These are phyloP conservation scores for Sterrhoptilus dennistouni DNA, from an alignment of 2,113 vertebrate genomes.

Conservation along the genomic window DNA sequence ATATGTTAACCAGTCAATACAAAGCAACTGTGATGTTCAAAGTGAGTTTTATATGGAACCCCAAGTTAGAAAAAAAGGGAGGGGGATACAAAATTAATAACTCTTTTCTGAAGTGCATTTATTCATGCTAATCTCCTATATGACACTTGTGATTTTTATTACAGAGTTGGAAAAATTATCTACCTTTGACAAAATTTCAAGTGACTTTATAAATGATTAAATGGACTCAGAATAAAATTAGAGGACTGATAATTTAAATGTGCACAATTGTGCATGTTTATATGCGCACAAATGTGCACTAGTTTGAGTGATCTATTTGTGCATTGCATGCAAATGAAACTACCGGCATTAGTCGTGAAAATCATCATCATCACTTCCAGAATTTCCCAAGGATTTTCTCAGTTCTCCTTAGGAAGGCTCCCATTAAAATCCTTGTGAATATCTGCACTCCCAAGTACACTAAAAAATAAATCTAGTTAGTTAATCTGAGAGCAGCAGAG, in stretches of 20 bases:
- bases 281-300: background rate
- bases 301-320: background rate
- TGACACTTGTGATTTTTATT: background rate
- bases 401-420: background rate
- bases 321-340: background rate
- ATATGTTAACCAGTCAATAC: background rate
- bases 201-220: background rate
- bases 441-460: background rate
- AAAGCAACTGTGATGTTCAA: background rate
- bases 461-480: constrained; percentile 50
- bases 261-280: background rate
- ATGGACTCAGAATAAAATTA: background rate
- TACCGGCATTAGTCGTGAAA: background rate
- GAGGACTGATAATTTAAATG: background rate
- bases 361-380: background rate
- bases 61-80: background rate
- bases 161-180: background rate
- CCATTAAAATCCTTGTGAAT: constrained; percentile 15
- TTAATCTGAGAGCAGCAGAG: constrained; percentile 47
- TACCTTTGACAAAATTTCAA: background rate
- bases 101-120: background rate
- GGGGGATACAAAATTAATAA: background rate
- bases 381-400: constrained; percentile 40
- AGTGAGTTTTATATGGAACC: background rate
- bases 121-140: background rate